Evolutionary conservation across 2,888 invertebrate species (phyloP).

Genomic region (Hyposoter didymator): DNA sequence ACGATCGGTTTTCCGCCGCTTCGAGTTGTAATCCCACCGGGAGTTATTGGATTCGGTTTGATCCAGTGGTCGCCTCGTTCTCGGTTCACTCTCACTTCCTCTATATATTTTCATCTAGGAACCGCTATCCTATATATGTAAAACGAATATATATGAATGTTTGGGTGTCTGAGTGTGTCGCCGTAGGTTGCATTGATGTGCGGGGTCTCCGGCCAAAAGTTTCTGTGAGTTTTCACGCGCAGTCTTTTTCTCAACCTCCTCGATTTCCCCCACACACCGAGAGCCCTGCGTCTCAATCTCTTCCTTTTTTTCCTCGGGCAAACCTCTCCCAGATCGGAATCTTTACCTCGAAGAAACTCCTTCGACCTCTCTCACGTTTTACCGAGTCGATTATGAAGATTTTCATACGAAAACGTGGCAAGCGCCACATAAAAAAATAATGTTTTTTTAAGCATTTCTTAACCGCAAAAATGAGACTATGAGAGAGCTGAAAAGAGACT

Average conservation of each 20-base stretch:
- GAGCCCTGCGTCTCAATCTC: constrained; percentile 16
- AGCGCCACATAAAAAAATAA: neutral
- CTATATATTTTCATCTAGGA: constrained; percentile 46
- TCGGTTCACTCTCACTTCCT: constrained; percentile 51
- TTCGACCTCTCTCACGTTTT: constrained; percentile 33
- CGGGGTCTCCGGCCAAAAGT: constrained; percentile 47
- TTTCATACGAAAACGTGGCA: neutral
- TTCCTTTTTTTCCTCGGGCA: constrained; percentile 10
- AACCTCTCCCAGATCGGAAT: constrained; percentile 61
- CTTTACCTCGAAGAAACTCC: constrained; percentile 62
- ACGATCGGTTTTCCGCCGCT: constrained; percentile 73
- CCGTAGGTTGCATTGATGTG: constrained; percentile 47
- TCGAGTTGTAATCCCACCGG: constrained; percentile 78
- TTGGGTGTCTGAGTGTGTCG: constrained; percentile 21
- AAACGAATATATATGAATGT: neutral
- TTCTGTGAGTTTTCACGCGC: constrained; percentile 58
- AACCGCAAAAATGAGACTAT: neutral
- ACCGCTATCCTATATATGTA: constrained; percentile 9
- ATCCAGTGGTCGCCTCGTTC: constrained; percentile 76
- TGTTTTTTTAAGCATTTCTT: neutral
- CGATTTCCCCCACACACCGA: neutral
- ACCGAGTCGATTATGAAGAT: constrained; percentile 21
- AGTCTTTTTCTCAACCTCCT: constrained; percentile 45
- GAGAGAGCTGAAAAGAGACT: neutral
- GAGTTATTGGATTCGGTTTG: constrained; percentile 82